Evolutionary conservation across 2,797 vertebrate species (phyloP), one percentile per base, ranked within the genome.

Genomic region (Microctenopoma stevenorrisi): DNA sequence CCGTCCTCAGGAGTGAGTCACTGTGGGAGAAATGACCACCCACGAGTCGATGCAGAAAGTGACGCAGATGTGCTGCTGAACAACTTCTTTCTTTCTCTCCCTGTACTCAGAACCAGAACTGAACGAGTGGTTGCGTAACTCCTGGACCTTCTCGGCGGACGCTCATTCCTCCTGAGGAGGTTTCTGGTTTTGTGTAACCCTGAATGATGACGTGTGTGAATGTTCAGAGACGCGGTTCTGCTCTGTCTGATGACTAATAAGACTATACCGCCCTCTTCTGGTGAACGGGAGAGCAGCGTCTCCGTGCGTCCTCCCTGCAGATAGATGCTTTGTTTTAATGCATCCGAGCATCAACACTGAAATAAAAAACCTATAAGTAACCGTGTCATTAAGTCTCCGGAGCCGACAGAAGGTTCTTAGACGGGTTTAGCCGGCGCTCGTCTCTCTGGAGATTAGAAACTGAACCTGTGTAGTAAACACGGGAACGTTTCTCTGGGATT

Each of bases 81-180:
- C 67, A 80, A 83, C 79, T 76, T 78, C 62, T 59, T 35, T 30
- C 28, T 60, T 69, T 50, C 4, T 71, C 3, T 35, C 18, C 4
- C 22, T 37, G 52, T 49, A 46, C n/a, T 18, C 55, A 11, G 46
- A 66, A 62, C 4, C 65, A 52, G 69, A 62, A 44, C 59, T 38
- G 62, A 73, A 73, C 56, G 25, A 82, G 64, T 83, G 71, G 76
- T 93, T 92, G 83, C 69, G 35, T 86, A 92, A 93, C 49, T 9
- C 11, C 30, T 58, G 59, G 72, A 42, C 28, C 64, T 62, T 71
- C 52, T 74, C 55, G 69, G 63, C 42, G 64, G 61, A 58, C 67
- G 65, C 79, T 61, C 54, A 71, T 68, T 35, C 11, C 68, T 75
- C 48, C 42, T 71, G 26, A 74, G 40, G 38, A 15, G 50, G 49